Conservation (phyloP, 1,140 invertebrate genomes). For the Penaeus vannamei region DNA sequence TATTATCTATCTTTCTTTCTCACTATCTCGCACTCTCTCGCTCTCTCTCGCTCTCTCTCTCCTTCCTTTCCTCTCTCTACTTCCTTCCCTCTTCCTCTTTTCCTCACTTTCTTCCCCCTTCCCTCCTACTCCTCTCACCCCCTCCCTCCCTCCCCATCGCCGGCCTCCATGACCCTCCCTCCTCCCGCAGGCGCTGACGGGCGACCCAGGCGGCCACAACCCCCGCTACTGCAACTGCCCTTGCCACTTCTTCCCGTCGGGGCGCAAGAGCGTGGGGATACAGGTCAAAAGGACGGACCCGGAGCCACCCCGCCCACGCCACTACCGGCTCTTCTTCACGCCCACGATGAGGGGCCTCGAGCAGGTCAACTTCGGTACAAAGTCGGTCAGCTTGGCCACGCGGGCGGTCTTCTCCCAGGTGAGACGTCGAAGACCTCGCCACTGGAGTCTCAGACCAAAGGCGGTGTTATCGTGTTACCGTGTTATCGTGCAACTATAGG, state of each 20-base stretch:
- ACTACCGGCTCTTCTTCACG: conserved; percentile 62
- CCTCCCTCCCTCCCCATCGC: not conserved
- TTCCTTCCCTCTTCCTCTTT: too few relatives aligned
- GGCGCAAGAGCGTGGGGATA: conserved; percentile 54
- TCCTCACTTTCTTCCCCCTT: too few relatives aligned
- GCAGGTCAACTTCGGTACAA: conserved; percentile 29
- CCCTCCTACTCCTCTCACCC: too few relatives aligned
- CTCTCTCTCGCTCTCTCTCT: too few relatives aligned
- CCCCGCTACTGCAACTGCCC: conserved; percentile 66
- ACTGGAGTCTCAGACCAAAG: too few relatives aligned
- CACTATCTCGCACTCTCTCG: too few relatives aligned
- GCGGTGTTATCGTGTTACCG: too few relatives aligned
- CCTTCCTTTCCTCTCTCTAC: too few relatives aligned
- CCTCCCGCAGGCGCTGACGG: conserved; percentile 25
- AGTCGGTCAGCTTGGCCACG: conserved; percentile 50
- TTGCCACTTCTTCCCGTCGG: conserved; percentile 66
- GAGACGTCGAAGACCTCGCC: not conserved
- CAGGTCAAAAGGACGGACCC: conserved; percentile 58
- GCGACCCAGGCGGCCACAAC: conserved; percentile 45
- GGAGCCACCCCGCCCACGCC: conserved; percentile 51
- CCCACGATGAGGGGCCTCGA: conserved; percentile 52
- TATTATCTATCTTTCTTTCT: too few relatives aligned
- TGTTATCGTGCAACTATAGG: too few relatives aligned
- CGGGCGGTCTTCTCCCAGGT: conserved; percentile 62
- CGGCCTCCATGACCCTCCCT: not conserved